Percentiles rank a stretch among this genome's conserved stretches.
These are phyloP conservation scores for Atrichornis clamosus DNA, from an alignment of 2,113 vertebrate genomes.

Conservation along the genomic window DNA sequence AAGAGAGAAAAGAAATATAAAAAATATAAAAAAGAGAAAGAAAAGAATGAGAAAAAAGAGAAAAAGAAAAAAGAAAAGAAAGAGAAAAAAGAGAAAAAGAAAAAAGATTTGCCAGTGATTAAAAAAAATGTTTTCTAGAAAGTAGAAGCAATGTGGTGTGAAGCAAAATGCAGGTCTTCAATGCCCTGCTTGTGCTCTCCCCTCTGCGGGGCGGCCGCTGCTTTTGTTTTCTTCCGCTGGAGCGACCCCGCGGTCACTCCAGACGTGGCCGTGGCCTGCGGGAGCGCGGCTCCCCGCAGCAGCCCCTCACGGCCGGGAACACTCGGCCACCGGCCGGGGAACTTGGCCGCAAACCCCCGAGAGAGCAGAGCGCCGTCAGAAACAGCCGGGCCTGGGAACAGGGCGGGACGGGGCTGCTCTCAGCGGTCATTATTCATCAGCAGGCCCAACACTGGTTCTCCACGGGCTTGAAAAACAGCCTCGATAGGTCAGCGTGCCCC, in stretches of 20 bases:
- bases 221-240: background rate
- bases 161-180: background rate
- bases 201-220: background rate
- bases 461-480: background rate
- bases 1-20: no score
- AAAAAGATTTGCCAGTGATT: background rate
- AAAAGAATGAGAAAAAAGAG: fast-evolving
- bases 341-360: background rate
- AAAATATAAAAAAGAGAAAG: fast-evolving
- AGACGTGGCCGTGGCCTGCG: background rate
- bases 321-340: background rate
- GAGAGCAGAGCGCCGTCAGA: background rate
- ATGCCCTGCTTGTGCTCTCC: background rate
- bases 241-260: background rate
- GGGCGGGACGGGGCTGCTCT: background rate
- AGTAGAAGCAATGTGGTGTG: background rate
- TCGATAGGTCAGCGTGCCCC: background rate
- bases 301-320: background rate
- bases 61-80: fast-evolving
- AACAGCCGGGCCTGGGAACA: fast-evolving
- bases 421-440: fast-evolving
- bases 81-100: fast-evolving
- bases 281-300: background rate
- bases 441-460: background rate
- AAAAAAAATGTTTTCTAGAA: background rate